phyloP scores from a whole-genome alignment of 2,113 vertebrate species.

The Hyperoodon ampullatus region DNA sequence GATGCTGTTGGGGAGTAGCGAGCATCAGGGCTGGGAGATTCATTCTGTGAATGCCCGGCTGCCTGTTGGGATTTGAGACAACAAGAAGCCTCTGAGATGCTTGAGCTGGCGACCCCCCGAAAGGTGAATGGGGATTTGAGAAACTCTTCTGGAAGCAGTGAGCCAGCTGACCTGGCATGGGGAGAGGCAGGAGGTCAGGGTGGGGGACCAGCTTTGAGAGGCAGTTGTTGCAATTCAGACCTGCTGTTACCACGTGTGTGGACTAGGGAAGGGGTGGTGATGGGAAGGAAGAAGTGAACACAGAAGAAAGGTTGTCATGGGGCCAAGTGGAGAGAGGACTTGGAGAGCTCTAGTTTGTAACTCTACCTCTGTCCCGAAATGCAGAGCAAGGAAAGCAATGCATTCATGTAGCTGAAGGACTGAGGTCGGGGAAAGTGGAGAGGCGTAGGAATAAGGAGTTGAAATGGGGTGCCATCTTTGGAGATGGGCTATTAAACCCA shows the following conservation, averaged over 20 bases:
- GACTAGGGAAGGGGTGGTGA: neutral
- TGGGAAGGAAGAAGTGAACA: neutral
- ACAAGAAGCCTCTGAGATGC: neutral
- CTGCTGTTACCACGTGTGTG: rapidly evolving
- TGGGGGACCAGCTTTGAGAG: neutral
- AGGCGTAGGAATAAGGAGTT: neutral
- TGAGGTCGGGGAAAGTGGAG: neutral
- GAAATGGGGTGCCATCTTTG: neutral
- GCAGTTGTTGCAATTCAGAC: neutral
- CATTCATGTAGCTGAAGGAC: neutral
- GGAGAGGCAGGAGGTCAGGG: too few species aligned
- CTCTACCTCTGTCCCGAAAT: neutral
- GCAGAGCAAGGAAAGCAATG: neutral
- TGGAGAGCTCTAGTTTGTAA: neutral
- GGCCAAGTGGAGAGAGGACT: neutral
- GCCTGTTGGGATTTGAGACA: neutral
- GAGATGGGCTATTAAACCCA: neutral
- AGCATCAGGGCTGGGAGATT: neutral
- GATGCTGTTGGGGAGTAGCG: neutral
- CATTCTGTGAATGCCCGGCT: neutral
- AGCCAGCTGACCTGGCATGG: neutral
- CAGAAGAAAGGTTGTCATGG: neutral
- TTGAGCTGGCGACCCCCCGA: neutral
- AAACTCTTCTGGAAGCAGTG: neutral
- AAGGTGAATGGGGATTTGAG: neutral